Evolutionary conservation across 2,113 vertebrate species (phyloP), one percentile per base, ranked within the genome.

Genomic region (Burhinus oedicnemus): DNA sequence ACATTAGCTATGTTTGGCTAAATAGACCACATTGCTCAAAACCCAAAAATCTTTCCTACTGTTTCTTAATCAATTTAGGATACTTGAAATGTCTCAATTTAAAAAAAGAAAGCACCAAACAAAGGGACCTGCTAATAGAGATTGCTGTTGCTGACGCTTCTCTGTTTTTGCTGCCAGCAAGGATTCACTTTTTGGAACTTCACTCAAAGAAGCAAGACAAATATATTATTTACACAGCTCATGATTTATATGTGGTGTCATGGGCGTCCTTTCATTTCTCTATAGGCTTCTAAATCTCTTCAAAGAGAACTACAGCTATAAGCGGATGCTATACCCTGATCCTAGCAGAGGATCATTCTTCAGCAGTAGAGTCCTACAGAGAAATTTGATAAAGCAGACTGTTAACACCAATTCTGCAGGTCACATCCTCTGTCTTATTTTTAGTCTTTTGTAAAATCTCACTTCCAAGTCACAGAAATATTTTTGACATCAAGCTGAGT

Each of bases 31-130:
- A 80, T 94, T 94, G 90, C 93, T 93, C 60, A 78, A 96, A 95
- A 79, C 34, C 40, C 44, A 17, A 22, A 93, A 95, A 70, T 66
- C 42, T 97, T 84, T 81, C 92, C 94, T 78, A 92, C 90, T 89
- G 76, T 84, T 94, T 83, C 79, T 83, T 68, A 75, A 94, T 68
- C 23, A 89, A 86, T 80, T 95, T 86, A 95, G 64, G 29, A 40
- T 74, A 23, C 60, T 81, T 17, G 3, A 76, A 92, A 86, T 89
- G 29, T 94, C 91, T 96, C 77, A 54, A 87, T 92, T 77, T 60
- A 62, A 70, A 96, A 96, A 90, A 93, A 82, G 38, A 79, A 94
- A 64, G 27, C 45, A 40, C 12, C 47, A 87, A 86, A 92, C 44
- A 93, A 87, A 92, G 51, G 26, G 65, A 91, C 51, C 62, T 87